These are phyloP conservation scores for Bufotes viridis DNA, from an alignment of 2,797 vertebrate species.

Conservation along the genomic window DNA sequence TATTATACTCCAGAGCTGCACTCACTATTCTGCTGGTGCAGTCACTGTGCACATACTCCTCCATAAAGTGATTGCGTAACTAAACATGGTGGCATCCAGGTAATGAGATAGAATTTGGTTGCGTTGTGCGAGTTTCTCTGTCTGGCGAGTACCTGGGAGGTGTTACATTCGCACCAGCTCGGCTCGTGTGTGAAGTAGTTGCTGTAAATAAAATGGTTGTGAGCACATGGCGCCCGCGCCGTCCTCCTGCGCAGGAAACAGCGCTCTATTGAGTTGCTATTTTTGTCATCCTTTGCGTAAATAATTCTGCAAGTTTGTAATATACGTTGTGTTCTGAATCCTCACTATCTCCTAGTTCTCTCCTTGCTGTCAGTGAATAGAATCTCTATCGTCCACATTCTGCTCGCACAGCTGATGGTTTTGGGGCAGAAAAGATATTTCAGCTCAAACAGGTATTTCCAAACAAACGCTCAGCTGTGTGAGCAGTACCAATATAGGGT, in stretches of 20 bases:
- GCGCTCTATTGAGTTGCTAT: not conserved
- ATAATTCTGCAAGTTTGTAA: too few species aligned
- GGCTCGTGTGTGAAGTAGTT: not conserved
- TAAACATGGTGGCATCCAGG: too few species aligned
- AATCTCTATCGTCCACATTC: too few species aligned
- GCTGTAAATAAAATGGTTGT: not conserved
- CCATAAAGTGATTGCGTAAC: too few species aligned
- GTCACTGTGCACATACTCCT: not conserved
- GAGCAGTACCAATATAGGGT: too few species aligned
- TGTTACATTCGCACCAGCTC: not conserved
- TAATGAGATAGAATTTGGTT: not conserved
- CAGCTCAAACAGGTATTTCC: not conserved
- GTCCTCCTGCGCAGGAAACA: not conserved
- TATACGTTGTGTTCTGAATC: too few species aligned
- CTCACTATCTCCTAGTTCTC: too few species aligned
- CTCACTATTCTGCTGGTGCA: not conserved
- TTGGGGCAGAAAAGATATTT: not conserved
- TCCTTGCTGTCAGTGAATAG: too few species aligned
- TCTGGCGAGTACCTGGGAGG: not conserved
- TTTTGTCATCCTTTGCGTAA: not conserved
- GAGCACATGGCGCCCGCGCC: not conserved
- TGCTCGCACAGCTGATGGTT: not conserved
- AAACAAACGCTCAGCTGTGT: too few species aligned
- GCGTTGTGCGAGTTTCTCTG: not conserved
- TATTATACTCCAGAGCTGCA: constrained; percentile 1